These are phyloP conservation scores for Ceratina japonica DNA, from an alignment of 1,140 invertebrate genomes.

Conservation along the genomic window DNA sequence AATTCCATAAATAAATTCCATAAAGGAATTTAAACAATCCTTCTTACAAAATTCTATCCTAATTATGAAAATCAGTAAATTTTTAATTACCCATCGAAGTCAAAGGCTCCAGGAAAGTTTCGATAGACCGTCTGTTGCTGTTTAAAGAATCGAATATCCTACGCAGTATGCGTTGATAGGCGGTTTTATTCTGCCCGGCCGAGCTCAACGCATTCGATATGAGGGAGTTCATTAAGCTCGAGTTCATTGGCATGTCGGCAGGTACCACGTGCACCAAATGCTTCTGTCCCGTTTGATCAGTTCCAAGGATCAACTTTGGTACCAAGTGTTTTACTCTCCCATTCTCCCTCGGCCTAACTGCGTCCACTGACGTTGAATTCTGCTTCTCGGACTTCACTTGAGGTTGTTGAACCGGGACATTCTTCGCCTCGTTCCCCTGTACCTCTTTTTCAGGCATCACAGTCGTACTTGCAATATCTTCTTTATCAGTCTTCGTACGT, in stretches of 20 bases:
- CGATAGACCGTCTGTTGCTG: constrained; percentile 55
- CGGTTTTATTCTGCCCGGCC: constrained; percentile 2
- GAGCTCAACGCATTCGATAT: not conserved
- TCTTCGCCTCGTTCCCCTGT: not conserved
- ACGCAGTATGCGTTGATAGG: constrained; percentile 54
- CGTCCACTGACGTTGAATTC: not conserved
- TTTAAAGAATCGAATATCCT: constrained; percentile 59
- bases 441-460: not conserved
- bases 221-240: not conserved
- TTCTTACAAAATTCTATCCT: no score
- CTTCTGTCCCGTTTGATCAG: constrained; percentile 62
- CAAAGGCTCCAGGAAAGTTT: constrained; percentile 54
- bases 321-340: constrained; percentile 7
- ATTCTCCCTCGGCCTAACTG: not conserved
- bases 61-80: not conserved
- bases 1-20: no score
- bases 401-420: not conserved
- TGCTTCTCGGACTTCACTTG: not conserved
- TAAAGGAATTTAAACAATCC: no score
- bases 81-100: not conserved
- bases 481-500: no score
- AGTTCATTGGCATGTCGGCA: not conserved
- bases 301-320: constrained; percentile 61
- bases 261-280: constrained; percentile 66
- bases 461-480: not conserved